Evolutionary conservation across 2,888 invertebrate species (phyloP).

Genomic region (Nezara viridula): DNA sequence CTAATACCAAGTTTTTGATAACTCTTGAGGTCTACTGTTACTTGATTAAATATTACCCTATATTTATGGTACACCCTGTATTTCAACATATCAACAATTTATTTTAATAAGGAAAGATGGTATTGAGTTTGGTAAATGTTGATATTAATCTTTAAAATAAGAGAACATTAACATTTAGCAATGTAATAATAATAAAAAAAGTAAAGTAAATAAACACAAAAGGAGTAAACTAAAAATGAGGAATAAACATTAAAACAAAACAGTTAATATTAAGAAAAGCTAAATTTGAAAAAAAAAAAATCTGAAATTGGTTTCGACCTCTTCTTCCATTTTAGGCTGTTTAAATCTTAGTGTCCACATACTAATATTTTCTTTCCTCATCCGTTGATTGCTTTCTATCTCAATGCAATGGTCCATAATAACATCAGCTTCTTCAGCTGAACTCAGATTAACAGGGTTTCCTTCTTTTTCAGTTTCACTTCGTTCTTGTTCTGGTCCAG

Average conservation of each 20-base stretch:
- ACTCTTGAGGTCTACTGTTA: too few relatives aligned
- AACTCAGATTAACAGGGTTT: slow-evolving; percentile 66
- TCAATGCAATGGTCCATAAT: slow-evolving; percentile 89
- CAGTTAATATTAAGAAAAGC: background rate
- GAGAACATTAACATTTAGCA: background rate
- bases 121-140: background rate
- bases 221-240: background rate
- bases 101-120: too few relatives aligned
- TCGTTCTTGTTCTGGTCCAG: slow-evolving; percentile 67
- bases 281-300: background rate
- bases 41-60: too few relatives aligned
- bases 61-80: too few relatives aligned
- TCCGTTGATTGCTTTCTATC: slow-evolving; percentile 89
- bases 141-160: background rate
- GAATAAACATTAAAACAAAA: background rate
- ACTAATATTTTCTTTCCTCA: slow-evolving; percentile 88
- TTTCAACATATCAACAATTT: background rate
- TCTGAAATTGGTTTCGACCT: slow-evolving; percentile 70
- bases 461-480: slow-evolving; percentile 68
- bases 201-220: background rate
- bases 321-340: slow-evolving; percentile 82
- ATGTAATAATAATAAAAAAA: background rate
- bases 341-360: slow-evolving; percentile 90
- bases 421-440: slow-evolving; percentile 76
- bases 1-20: too few relatives aligned